Evolutionary conservation across 1,140 invertebrate genomes (phyloP).

Genomic region (Penaeus chinensis): DNA sequence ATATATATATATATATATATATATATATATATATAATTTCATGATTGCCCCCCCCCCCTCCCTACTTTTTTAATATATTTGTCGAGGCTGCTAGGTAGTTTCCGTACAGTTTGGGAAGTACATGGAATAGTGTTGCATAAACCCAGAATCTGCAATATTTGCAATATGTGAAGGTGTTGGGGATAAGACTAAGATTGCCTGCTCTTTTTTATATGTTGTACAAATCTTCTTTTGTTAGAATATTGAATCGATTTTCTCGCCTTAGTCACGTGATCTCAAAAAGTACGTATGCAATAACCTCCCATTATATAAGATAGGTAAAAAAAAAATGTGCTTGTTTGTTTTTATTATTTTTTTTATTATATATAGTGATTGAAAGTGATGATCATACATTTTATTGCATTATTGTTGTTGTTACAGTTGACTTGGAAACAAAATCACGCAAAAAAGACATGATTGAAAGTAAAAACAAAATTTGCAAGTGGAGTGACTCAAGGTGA

Average conservation of each 20-base stretch:
- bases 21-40: too few species aligned
- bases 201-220: slow-evolving; percentile 49
- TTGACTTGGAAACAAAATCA: too few species aligned
- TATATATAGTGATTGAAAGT: slow-evolving; percentile 53
- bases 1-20: too few species aligned
- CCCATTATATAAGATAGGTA: slow-evolving; percentile 48
- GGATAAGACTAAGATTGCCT: slow-evolving; percentile 37
- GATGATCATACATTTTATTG: slow-evolving; percentile 43
- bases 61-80: slow-evolving; percentile 21
- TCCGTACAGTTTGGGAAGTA: not conserved
- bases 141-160: too few species aligned
- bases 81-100: slow-evolving; percentile 22
- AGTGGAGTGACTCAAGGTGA: too few species aligned
- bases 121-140: too few species aligned
- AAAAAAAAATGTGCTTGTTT: slow-evolving; percentile 40
- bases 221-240: slow-evolving; percentile 48
- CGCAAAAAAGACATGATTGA: too few species aligned
- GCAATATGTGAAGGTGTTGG: slow-evolving; percentile 32
- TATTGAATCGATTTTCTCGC: slow-evolving; percentile 54
- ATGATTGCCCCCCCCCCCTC: slow-evolving; percentile 8
- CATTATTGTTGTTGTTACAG: too few species aligned
- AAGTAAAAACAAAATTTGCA: too few species aligned
- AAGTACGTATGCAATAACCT: slow-evolving; percentile 53
- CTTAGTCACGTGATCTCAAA: slow-evolving; percentile 61
- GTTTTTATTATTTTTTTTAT: too few species aligned